Base-by-base conservation (phyloP, 2,113 vertebrate genomes). In the Paradoxurus hermaphroditus region DNA sequence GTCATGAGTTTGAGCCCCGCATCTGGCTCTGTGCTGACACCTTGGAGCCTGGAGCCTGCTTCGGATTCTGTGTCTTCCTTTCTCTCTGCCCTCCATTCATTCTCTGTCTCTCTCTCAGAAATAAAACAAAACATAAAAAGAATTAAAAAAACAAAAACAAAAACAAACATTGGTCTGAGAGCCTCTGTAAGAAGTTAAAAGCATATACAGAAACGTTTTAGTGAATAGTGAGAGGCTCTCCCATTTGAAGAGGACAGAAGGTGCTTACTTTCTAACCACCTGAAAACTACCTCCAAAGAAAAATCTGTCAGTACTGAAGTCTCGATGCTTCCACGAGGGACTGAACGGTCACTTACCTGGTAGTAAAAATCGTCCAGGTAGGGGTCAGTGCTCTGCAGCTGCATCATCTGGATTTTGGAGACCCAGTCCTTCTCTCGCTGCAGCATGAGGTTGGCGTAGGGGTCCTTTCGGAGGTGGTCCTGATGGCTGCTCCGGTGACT, bases 351-450 rank as follows among this genome's bases (percentile, higher is more conserved):
- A 8, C 0, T 10, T 97, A 99, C 99, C 99, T 99, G 99, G 95
- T 99, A 99, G 98, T 99, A 99, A 98, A 99, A 99, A 86, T 99
- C 99, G 85, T 99, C 99, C 98, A 99, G 98, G 98, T 99, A 99
- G 18, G 99, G 99, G 89, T 99, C 99, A 86, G 99, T 99, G 98
- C 99, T 99, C 96, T 99, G 99, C 65, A 99, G 99, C 90, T 99
- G 99, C 99, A 99, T 99, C 99, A 99, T 99, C 97, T 99, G 99
- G 97, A 99, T 99, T 92, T 99, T 99, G 12, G 99, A 99, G 14
- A 99, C 99, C 99, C 99, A 99, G 49, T 99, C 99, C 97, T 99
- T 99, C 86, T 99, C 99, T 85, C 99, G 99, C 97, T 99, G 99
- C 72, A 99, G 98, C 99, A 99, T 99, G 97, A 99, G 99, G 98